Base-by-base conservation (phyloP, 2,888 invertebrate species). In the Chalcosyrphus nemorum region DNA sequence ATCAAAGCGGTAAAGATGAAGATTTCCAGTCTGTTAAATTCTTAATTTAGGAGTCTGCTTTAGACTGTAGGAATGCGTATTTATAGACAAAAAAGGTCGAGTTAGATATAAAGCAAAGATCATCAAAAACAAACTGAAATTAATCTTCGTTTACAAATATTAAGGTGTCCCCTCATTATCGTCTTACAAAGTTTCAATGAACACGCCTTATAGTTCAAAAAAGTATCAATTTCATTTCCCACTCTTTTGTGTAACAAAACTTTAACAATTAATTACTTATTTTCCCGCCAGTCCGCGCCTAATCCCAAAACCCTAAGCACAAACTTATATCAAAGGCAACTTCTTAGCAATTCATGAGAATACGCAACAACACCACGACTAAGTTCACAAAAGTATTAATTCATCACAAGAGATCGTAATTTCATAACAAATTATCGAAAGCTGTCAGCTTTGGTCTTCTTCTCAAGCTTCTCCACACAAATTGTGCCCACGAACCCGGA, bases 341-440 rank as follows among this genome's bases (percentile, higher is more conserved):
- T 27, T 24, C 27, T 24, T 27, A 45, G 11, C 17, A 45, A 45
- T 45, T 45, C 45, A 45, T 45, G 7, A 19, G 24, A 27, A 50
- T 27, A 50, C 45, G n/a, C 13, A 7, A 4, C 27, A 7, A n/a
- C 27, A 24, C 24, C 11, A 11, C 19, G 5, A 24, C 11, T 1
- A 41, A 43, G 24, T 15, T 45, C 13, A 21, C 11, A 43, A 63
- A 63, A 63, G 43, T 32, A 63, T 63, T 74, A 52, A 61, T 52
- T 63, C n/a, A 29, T 61, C 15, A 74, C 52, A 74, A 63, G 43
- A 61, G 54, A 74, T 74, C 24, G 35, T 63, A 63, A 63, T 74
- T 63, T 63, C 57, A 65, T 50, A 70, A 63, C 68, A 81, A 70
- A 81, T 81, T 63, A 70, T 81, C 70, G 47, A 70, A 70, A 45